Base-by-base conservation (phyloP, 2,113 vertebrate genomes). In the Microtus oregoni region DNA sequence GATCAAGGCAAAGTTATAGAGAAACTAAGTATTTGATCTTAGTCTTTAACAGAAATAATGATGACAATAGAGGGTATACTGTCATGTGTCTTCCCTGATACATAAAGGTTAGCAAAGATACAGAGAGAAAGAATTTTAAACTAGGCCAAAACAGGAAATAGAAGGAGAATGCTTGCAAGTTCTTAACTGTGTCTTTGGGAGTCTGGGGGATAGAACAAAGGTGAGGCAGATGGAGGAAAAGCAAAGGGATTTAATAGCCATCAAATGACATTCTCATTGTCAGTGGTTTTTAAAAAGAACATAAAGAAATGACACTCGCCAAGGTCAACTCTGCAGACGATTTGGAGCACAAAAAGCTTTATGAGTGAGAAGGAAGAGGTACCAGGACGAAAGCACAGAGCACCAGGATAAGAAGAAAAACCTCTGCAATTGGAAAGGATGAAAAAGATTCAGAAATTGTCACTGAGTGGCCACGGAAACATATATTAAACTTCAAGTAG, bases 401-500 rank as follows among this genome's bases (percentile, higher is more conserved):
- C n/a, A 35, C n/a, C 32, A 22, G 70, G 41, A 61, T 68, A 52
- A 15, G 70, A 88, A 72, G 20, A 13, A 79, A 72, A 22, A 13
- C 73, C 11, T 3, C 72, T 70, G 28, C 70, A 77, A 5, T 67
- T 52, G 35, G 19, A 75, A 77, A 15, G 22, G 67, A 87, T 79
- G 63, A 32, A 50, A 95, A 97, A 70, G 41, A 41, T n/a, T 11
- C 15, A 22, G 81, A 35, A 75, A 79, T 3, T 65, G 73, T 55
- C 75, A n/a, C 15, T 73, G 28, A 85, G 26, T 89, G 61, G 44
- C 44, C 61, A 17, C 83, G 76, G 81, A 92, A 95, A 93, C 83
- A 88, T 90, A 58, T 91, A 63, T 86, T 95, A 95, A 87, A 92
- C 30, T 81, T 90, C 61, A 88, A 94, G 90, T 86, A 83, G 75